Percentiles rank a stretch among this genome's conserved stretches.
Evolutionary conservation across 2,797 vertebrate species (phyloP).

Genomic region (Lindbergichthys nudifrons): DNA sequence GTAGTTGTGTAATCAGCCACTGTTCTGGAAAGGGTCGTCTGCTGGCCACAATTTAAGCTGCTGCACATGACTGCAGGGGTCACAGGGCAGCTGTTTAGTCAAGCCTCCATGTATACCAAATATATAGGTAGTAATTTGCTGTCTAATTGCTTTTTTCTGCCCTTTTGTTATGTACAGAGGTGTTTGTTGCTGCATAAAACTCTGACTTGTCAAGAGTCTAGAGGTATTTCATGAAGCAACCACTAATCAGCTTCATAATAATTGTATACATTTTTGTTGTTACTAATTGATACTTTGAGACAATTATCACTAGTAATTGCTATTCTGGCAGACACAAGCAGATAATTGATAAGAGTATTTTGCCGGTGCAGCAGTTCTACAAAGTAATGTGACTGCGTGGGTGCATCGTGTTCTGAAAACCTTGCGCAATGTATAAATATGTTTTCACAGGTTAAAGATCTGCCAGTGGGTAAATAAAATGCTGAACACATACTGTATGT

Average conservation of each 20-base stretch:
- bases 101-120: slow-evolving; percentile 44
- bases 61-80: slow-evolving; percentile 65
- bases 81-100: slow-evolving; percentile 59
- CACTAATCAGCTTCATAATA: not conserved
- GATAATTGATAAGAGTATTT: slow-evolving; percentile 36
- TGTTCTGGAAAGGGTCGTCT: slow-evolving; percentile 69
- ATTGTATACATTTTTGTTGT: not conserved
- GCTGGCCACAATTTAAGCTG: slow-evolving; percentile 61
- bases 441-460: slow-evolving; percentile 66
- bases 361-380: slow-evolving; percentile 42
- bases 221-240: slow-evolving; percentile 19
- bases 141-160: slow-evolving; percentile 35
- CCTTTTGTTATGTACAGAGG: not conserved
- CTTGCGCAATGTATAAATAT: slow-evolving; percentile 33
- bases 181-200: slow-evolving; percentile 13
- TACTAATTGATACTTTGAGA: not conserved
- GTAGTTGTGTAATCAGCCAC: slow-evolving; percentile 64
- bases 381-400: not conserved
- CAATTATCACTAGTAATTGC: slow-evolving; percentile 11
- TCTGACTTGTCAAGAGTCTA: slow-evolving; percentile 4
- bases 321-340: slow-evolving; percentile 20
- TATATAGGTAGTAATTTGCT: slow-evolving; percentile 21
- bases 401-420: slow-evolving; percentile 27
- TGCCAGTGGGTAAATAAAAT: slow-evolving; percentile 54
- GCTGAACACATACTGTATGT: slow-evolving; percentile 38